Conservation (phyloP, 2,888 invertebrate species). For the Rhyacophila evoluta region DNA sequence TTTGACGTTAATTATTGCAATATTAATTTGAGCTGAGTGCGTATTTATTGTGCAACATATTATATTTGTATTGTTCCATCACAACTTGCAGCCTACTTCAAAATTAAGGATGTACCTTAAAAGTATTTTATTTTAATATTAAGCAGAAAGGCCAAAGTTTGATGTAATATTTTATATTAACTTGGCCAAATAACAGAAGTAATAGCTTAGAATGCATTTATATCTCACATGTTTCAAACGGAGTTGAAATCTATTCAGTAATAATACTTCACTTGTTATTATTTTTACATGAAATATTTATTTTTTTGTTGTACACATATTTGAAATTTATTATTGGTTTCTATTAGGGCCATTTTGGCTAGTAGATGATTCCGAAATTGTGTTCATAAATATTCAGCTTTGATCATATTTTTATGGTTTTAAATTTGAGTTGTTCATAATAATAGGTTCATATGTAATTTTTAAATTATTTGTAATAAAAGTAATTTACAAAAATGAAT, state of each 20-base stretch:
- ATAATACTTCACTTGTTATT: background rate
- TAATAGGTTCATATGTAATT: background rate
- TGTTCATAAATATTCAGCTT: background rate
- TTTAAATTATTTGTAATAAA: constrained; percentile 29
- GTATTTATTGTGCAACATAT: too few species aligned
- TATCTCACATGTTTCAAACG: background rate
- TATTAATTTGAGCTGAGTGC: too few species aligned
- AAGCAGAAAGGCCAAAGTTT: too few species aligned
- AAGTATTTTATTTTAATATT: constrained; percentile 20
- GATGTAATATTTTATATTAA: too few species aligned
- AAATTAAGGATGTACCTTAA: background rate
- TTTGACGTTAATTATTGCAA: too few species aligned
- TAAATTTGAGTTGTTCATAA: background rate
- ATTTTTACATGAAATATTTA: constrained; percentile 6
- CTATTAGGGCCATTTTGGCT: background rate
- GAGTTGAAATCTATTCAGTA: background rate
- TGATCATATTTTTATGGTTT: background rate
- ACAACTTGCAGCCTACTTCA: background rate
- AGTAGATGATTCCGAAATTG: background rate
- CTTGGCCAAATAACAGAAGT: too few species aligned
- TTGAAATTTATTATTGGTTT: background rate
- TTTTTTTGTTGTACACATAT: background rate
- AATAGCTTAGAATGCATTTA: background rate
- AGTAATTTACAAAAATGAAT: constrained; percentile 23
- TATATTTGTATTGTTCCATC: too few species aligned